Conservation (phyloP, 1,140 invertebrate species). For the Drosophila aff. region DNA sequence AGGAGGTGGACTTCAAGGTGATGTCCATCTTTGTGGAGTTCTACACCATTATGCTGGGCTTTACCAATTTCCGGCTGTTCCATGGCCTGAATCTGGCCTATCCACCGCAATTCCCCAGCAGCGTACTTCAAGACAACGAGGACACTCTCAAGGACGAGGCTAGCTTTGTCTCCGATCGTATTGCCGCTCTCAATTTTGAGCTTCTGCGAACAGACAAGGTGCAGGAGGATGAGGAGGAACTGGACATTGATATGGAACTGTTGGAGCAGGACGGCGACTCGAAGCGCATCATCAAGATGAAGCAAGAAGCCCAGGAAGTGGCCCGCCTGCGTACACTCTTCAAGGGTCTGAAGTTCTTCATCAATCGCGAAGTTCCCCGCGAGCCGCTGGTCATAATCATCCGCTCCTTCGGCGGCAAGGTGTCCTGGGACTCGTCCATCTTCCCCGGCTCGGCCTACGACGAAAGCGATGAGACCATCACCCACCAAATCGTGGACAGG, state of each 20-base stretch:
- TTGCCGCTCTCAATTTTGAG: slow-evolving; percentile 93
- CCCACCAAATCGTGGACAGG: slow-evolving; percentile 99
- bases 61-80: slow-evolving; percentile 97
- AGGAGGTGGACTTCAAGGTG: slow-evolving; percentile 98
- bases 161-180: slow-evolving; percentile 91
- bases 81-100: slow-evolving; percentile 96
- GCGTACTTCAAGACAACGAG: slow-evolving; percentile 86
- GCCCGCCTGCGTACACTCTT: slow-evolving; percentile 94
- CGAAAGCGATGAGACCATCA: slow-evolving; percentile 96
- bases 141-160: slow-evolving; percentile 90
- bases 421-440: slow-evolving; percentile 96
- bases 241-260: slow-evolving; percentile 89
- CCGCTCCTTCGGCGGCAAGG: slow-evolving; percentile 95
- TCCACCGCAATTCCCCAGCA: slow-evolving; percentile 93
- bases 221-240: slow-evolving; percentile 88
- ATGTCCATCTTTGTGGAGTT: slow-evolving; percentile 99
- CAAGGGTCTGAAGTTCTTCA: slow-evolving; percentile 95
- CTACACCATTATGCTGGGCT: slow-evolving; percentile 97
- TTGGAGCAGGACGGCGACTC: slow-evolving; percentile 88
- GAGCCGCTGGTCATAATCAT: slow-evolving; percentile 93
- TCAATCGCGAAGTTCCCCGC: slow-evolving; percentile 96
- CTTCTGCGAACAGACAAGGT: slow-evolving; percentile 87
- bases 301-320: slow-evolving; percentile 91
- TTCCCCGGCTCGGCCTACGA: slow-evolving; percentile 95
- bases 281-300: slow-evolving; percentile 90